Conservation (phyloP, 1,140 invertebrate species). For the Lordiphosa collinella region DNA sequence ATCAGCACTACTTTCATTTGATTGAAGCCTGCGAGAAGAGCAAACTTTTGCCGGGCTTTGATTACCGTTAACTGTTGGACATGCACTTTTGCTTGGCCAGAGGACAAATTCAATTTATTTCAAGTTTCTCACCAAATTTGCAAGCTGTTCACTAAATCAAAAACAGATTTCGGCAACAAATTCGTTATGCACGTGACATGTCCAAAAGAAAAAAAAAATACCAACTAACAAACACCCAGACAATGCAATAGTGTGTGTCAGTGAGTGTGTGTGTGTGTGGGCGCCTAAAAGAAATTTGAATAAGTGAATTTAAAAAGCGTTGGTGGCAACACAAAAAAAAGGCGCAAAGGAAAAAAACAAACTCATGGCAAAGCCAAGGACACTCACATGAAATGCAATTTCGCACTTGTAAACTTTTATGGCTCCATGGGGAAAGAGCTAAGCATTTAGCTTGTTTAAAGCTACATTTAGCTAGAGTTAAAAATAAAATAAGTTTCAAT, state of each 20-base stretch:
- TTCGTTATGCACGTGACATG: slow-evolving; percentile 75
- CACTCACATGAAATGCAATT: slow-evolving; percentile 77
- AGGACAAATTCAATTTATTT: slow-evolving; percentile 70
- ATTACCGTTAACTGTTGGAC: slow-evolving; percentile 53
- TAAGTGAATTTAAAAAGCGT: slow-evolving; percentile 77
- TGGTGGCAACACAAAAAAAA: slow-evolving; percentile 39
- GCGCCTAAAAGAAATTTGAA: slow-evolving; percentile 71
- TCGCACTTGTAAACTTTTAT: slow-evolving; percentile 77
- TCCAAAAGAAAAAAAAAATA: slow-evolving; percentile 41
- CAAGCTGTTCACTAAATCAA: slow-evolving; percentile 76
- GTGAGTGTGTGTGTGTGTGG: slow-evolving; percentile 14
- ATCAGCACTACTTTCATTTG: slow-evolving; percentile 63
- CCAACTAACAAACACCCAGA: slow-evolving; percentile 13
- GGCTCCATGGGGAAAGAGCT: slow-evolving; percentile 42
- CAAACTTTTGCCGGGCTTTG: slow-evolving; percentile 47
- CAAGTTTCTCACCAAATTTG: slow-evolving; percentile 50
- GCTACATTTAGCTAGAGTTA: slow-evolving; percentile 24
- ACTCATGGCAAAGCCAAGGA: slow-evolving; percentile 69
- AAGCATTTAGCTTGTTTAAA: background rate
- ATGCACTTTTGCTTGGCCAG: slow-evolving; percentile 43
- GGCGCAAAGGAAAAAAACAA: background rate
- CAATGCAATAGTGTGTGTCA: slow-evolving; percentile 26
- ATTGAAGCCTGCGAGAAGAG: slow-evolving; percentile 39
- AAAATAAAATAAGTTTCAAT: too few species aligned
- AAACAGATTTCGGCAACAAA: slow-evolving; percentile 77